Percentiles rank a stretch among this genome's conserved stretches.
Conservation (phyloP, 1,140 invertebrate species). For the Pseudobourletiella spinata region DNA sequence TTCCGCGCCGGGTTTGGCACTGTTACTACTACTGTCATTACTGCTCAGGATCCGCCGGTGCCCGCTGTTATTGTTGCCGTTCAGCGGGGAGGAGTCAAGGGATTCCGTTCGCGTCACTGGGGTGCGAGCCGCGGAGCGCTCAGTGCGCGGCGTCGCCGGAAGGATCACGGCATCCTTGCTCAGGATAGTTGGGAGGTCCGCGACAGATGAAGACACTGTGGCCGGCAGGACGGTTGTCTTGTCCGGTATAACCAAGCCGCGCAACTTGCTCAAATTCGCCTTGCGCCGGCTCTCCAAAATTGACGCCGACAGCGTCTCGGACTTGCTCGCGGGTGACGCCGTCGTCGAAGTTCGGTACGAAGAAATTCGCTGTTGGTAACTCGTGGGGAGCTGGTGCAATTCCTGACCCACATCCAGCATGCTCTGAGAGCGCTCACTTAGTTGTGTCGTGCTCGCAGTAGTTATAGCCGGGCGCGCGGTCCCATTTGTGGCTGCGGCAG, state of each 20-base stretch:
- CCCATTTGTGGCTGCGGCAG: not conserved
- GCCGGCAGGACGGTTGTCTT: not conserved
- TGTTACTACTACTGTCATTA: slow-evolving; percentile 10
- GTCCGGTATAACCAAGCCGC: slow-evolving; percentile 77
- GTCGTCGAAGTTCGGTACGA: slow-evolving; percentile 5
- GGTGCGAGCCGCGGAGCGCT: no score
- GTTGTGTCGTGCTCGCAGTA: slow-evolving; percentile 13
- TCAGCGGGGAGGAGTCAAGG: slow-evolving; percentile 11
- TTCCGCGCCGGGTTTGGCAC: slow-evolving; percentile 32
- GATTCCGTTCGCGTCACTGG: slow-evolving; percentile 25
- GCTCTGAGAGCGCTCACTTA: slow-evolving; percentile 37
- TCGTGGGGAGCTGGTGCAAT: slow-evolving; percentile 34
- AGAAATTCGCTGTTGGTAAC: slow-evolving; percentile 20
- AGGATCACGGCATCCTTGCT: slow-evolving; percentile 46
- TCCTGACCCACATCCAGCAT: slow-evolving; percentile 37
- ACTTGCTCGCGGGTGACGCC: slow-evolving; percentile 10
- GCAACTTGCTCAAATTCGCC: slow-evolving; percentile 63
- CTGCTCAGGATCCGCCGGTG: no score
- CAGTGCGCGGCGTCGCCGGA: slow-evolving; percentile 32
- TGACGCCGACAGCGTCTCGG: slow-evolving; percentile 38
- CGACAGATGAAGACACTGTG: slow-evolving; percentile 41
- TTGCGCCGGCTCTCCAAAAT: slow-evolving; percentile 68
- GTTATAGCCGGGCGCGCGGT: not conserved
- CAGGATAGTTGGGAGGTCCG: slow-evolving; percentile 71
- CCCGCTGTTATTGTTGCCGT: no score